Evolutionary conservation across 1,140 invertebrate species (phyloP).

Genomic region (Drosophila aff.): DNA sequence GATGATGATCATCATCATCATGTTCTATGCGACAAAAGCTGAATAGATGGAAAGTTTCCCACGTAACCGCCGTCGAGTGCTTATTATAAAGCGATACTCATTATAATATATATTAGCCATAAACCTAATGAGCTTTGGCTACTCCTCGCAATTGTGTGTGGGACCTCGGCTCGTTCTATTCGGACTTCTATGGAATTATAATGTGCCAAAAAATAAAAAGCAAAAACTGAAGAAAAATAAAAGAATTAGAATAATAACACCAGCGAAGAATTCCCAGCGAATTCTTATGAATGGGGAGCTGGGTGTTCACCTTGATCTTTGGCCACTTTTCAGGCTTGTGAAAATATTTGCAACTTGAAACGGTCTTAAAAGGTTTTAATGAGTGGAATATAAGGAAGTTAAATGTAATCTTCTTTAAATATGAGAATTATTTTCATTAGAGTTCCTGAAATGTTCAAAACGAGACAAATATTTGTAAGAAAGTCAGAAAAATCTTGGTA

Average conservation of each 20-base stretch:
- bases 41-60: constrained; percentile 50
- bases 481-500: neutral
- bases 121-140: constrained; percentile 48
- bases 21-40: constrained; percentile 33
- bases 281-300: constrained; percentile 17
- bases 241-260: constrained; percentile 12
- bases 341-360: constrained; percentile 6
- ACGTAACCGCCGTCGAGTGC: constrained; percentile 36
- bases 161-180: constrained; percentile 17
- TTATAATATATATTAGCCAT: constrained; percentile 54
- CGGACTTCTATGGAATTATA: constrained; percentile 18
- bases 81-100: constrained; percentile 53
- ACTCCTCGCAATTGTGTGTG: constrained; percentile 31
- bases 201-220: constrained; percentile 19
- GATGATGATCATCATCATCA: neutral
- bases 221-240: neutral
- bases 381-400: neutral
- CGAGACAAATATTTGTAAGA: neutral
- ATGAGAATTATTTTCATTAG: too few species aligned
- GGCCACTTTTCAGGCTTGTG: neutral
- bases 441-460: neutral
- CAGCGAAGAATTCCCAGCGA: constrained; percentile 13
- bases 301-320: neutral
- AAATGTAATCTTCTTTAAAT: neutral
- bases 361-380: neutral